Percentiles rank a stretch among this genome's conserved stretches.
Evolutionary conservation across 2,797 vertebrate species (phyloP).

Genomic region (Phaenicophaeus curvirostris): DNA sequence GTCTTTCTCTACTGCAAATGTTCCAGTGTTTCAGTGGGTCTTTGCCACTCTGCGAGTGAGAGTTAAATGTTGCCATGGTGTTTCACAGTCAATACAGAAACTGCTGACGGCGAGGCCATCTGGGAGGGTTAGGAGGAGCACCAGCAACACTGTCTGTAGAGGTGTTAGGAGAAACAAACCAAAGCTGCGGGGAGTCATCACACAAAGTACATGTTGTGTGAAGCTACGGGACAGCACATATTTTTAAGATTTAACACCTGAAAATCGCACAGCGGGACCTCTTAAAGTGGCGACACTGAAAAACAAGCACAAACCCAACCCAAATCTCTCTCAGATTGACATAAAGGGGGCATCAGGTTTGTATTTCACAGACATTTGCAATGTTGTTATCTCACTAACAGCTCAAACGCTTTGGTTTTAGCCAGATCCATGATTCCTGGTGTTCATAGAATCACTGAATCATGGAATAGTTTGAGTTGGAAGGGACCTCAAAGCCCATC

Average conservation of each 20-base stretch:
- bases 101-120: not conserved
- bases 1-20: not conserved
- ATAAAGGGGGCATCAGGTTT: not conserved
- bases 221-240: not conserved
- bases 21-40: not conserved
- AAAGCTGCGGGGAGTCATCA: not conserved
- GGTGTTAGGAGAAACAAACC: conserved; percentile 13
- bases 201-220: not conserved
- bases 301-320: not conserved
- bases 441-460: not conserved
- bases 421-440: not conserved
- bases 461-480: too few relatives aligned
- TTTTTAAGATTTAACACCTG: not conserved
- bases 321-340: not conserved
- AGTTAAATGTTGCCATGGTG: not conserved
- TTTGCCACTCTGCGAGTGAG: not conserved
- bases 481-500: too few relatives aligned
- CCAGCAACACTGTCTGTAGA: not conserved
- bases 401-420: not conserved
- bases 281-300: not conserved
- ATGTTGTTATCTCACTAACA: not conserved
- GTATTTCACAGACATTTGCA: not conserved
- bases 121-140: not conserved
- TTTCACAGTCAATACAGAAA: not conserved
- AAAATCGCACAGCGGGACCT: not conserved